Evolutionary conservation across 2,888 invertebrate genomes (phyloP).

Genomic region (Diloba caeruleocephala): DNA sequence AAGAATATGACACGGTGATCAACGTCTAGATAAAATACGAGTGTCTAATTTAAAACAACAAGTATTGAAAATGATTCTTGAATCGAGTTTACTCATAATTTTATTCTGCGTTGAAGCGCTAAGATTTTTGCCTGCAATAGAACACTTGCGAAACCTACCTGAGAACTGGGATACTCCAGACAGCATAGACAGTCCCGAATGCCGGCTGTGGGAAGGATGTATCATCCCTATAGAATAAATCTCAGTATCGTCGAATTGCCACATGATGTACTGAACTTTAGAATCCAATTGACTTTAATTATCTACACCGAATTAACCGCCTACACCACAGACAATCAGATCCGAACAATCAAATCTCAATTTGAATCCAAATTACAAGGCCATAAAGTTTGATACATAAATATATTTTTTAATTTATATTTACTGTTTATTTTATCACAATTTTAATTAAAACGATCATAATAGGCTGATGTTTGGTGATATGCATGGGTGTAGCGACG

Average conservation of each 20-base stretch:
- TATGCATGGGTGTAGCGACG: conserved; percentile 66
- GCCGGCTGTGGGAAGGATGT: conserved; percentile 91
- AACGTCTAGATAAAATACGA: not conserved
- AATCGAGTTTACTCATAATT: conserved; percentile 6
- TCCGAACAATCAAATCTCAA: conserved; percentile 48
- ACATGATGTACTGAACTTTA: conserved; percentile 80
- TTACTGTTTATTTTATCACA: conserved; percentile 62
- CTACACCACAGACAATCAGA: conserved; percentile 30
- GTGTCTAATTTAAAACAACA: not conserved
- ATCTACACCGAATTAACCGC: conserved; percentile 43
- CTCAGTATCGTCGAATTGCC: conserved; percentile 92
- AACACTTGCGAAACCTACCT: conserved; percentile 66
- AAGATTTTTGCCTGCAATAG: conserved; percentile 7
- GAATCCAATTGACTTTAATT: conserved; percentile 45
- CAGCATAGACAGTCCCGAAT: conserved; percentile 91
- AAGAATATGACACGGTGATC: not conserved
- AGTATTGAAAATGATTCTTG: conserved; percentile 1
- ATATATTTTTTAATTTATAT: conserved; percentile 44
- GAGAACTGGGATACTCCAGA: conserved; percentile 83
- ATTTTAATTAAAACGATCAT: conserved; percentile 72
- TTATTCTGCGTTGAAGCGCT: conserved; percentile 1
- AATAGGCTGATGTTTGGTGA: conserved; percentile 70
- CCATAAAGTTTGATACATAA: conserved; percentile 12
- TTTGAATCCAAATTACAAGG: conserved; percentile 30
- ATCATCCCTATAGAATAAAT: conserved; percentile 96